Evolutionary conservation across 30 jellyfish, hydroid and myxozoan genomes (phyloP).

Genomic region (Sanderia malayensis): DNA sequence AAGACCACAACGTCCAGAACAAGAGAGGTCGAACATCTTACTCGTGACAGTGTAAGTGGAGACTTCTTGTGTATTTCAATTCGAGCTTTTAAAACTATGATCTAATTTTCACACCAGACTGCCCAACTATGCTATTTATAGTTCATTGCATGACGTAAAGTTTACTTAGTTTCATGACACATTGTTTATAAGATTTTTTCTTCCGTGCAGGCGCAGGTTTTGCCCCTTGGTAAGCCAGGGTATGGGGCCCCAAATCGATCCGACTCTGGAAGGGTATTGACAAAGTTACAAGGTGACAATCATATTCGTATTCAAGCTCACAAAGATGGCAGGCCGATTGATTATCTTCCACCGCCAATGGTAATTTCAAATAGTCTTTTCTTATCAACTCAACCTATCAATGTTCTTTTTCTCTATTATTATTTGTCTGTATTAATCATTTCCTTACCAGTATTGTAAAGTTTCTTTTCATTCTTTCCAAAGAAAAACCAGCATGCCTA

Average conservation of each 20-base stretch:
- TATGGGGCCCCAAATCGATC: slow-evolving; percentile 93
- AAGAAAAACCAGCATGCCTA: slow-evolving; percentile 27
- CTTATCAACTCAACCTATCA: too few relatives aligned
- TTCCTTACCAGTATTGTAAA: too few relatives aligned
- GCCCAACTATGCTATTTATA: too few relatives aligned
- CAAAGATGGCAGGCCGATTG: slow-evolving; percentile 66
- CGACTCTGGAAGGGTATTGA: slow-evolving; percentile 71
- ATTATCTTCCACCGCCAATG: slow-evolving; percentile 14
- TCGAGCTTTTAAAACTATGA: too few relatives aligned
- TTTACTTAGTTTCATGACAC: too few relatives aligned
- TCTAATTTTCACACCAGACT: too few relatives aligned
- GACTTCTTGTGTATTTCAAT: not conserved
- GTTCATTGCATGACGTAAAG: too few relatives aligned
- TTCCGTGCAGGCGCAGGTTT: slow-evolving; percentile 34
- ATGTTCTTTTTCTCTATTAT: too few relatives aligned
- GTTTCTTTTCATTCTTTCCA: too few relatives aligned
- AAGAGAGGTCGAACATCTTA: slow-evolving; percentile 27
- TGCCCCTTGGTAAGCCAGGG: slow-evolving; percentile 87
- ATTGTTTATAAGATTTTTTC: too few relatives aligned
- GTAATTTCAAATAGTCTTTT: too few relatives aligned
- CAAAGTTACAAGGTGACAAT: slow-evolving; percentile 65
- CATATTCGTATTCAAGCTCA: slow-evolving; percentile 62
- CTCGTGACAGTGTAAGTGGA: slow-evolving; percentile 25
- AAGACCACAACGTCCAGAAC: slow-evolving; percentile 26
- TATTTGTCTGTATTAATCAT: too few relatives aligned